Base-by-base conservation (phyloP, 2,888 invertebrate genomes). In the Drosophila cognata region DNA sequence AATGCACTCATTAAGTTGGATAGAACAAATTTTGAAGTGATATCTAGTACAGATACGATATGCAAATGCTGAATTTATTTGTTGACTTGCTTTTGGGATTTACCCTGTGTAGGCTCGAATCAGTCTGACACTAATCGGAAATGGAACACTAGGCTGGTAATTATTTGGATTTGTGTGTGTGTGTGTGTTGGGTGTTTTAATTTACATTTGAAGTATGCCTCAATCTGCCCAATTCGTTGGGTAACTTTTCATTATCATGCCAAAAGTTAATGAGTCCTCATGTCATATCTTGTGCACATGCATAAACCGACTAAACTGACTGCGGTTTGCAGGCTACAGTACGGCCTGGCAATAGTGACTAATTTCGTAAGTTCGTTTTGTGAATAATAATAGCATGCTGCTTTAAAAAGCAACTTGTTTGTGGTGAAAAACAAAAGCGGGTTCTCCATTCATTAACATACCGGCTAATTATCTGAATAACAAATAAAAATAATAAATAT, bases 151-250 rank as follows among this genome's bases (percentile, higher is more conserved):
- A 50, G 25, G 16, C 48, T 55, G 62, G 46, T 51, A 56, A 51
- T 60, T 71, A 43, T 62, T 61, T 70, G 43, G 48, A 36, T 71
- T 33, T 31, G 29, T 29, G 7, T 7, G 33, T 33, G 31, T 33
- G 31, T 33, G 29, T 41, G 21, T 38, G 38, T 25, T n/a, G 11
- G 25, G 8, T 57, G 38, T 51, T 72, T 73, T 53, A 41, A 68
- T 76, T 68, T 60, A 33, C 77, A 76, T 67, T 35, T 71, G 5
- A 10, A 62, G 46, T 52, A 28, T 33, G 59, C 69, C 53, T 64
- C 53, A 35, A 61, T 68, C 46, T 25, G 46, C 5, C 46, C 51
- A 57, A 77, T 55, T 51, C 28, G 36, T 56, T 35, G 38, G 10
- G 21, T 35, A 28, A 46, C n/a, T 25, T 52, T 48, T 43, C 21